Base-by-base conservation (phyloP, 1,140 invertebrate species). In the Acromyrmex heyeri region DNA sequence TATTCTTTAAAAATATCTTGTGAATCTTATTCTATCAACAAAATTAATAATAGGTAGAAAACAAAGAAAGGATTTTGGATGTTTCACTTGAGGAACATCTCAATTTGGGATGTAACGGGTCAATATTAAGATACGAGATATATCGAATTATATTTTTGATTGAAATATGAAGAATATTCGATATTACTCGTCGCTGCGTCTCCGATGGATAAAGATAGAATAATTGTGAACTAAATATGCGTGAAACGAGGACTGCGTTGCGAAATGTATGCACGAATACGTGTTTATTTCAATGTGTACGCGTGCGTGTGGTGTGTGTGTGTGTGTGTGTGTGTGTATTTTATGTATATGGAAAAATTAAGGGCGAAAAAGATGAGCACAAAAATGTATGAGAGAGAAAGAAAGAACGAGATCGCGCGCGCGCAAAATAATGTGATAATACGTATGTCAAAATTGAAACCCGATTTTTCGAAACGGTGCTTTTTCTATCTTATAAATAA, bases 401-500 rank as follows among this genome's bases (percentile, higher is more conserved):
- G 64, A 70, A n/a, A 57, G 67, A 59, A 50, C 34, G 24, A 65
- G 57, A 18, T 87, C 86, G 89, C 34, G 34, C 34, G 34, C 34
- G 34, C 34, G 34, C 72, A 89, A 86, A 91, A 91, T 81, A 91
- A 93, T 93, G 93, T 93, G 93, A 91, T 91, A 69, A 90, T 85
- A 87, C 88, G 86, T 91, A 89, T 86, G 92, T 91, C 89, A 93
- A 88, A 92, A 92, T 89, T 92, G 59, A 87, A 91, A 92, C 75
- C 90, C 90, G 92, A 85, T 92, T 92, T 93, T 90, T 92, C 91
- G 79, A 92, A 87, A 92, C 93, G 93, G 94, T 94, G 94, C 94
- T 94, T 94, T 94, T 93, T 93, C 91, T 94, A 94, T 91, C 67
- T 91, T 93, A 94, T 87, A 93, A 93, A 93, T 92, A 92, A 44